phyloP scores from a whole-genome alignment of 2,113 vertebrate species.

The Nymphicus hollandicus region DNA sequence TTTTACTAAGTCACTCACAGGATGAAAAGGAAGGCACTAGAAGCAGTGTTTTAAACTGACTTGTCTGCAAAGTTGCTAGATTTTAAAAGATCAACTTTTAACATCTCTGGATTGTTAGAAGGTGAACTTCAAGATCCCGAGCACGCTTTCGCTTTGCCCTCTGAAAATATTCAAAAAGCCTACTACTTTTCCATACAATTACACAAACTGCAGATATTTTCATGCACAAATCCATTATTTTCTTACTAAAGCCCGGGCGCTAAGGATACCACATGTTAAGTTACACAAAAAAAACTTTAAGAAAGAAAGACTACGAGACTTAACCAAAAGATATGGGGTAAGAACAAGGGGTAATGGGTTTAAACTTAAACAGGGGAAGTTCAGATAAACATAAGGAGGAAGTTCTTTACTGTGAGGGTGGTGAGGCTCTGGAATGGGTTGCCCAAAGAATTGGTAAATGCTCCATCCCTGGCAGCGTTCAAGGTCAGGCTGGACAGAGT shows the following conservation, averaged over 20 bases:
- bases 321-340: neutral
- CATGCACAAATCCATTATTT: neutral
- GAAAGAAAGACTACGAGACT: neutral
- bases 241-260: neutral
- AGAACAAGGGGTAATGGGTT: neutral
- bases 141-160: neutral
- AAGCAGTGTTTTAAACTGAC: neutral
- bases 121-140: neutral
- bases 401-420: neutral
- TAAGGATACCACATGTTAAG: fast-evolving
- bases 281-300: neutral
- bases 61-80: neutral
- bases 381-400: neutral
- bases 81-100: neutral
- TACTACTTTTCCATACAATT: neutral
- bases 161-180: neutral
- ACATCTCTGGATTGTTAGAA: neutral
- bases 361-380: neutral
- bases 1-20: neutral
- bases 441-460: neutral
- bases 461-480: neutral
- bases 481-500: neutral
- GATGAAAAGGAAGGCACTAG: neutral
- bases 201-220: neutral
- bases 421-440: neutral